Conservation (phyloP, 2,797 vertebrate species). For the Bucorvus abyssinicus region DNA sequence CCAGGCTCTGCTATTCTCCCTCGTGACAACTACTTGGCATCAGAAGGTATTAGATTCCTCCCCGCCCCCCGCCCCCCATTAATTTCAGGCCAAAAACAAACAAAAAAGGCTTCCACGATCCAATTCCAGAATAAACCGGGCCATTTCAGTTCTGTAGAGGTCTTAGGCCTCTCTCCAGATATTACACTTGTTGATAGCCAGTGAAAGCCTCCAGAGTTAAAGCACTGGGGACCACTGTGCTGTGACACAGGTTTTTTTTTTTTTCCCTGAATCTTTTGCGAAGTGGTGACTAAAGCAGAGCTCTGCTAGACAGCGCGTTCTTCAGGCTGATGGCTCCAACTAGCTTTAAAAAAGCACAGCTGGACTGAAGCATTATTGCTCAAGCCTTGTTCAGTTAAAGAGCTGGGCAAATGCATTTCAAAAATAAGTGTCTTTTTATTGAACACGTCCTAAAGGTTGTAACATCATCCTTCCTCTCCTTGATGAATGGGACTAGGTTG, state of each 20-base stretch:
- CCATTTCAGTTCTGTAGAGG: not conserved
- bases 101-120: not conserved
- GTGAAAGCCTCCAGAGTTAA: not conserved
- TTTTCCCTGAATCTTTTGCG: not conserved
- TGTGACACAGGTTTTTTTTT: not conserved
- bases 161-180: not conserved
- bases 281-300: not conserved
- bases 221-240: not conserved
- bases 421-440: not conserved
- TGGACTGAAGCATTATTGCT: not conserved
- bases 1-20: not conserved
- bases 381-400: not conserved
- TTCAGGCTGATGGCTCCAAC: not conserved
- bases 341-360: not conserved
- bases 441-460: not conserved
- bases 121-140: not conserved
- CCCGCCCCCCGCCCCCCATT: not conserved
- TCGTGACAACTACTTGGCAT: not conserved
- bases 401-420: not conserved
- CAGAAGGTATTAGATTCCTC: not conserved
- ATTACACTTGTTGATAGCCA: not conserved
- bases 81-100: not conserved
- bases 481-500: constrained; percentile 4
- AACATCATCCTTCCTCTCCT: not conserved
- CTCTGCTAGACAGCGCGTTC: not conserved